Conservation (phyloP, 2,113 vertebrate species). For the Sceloporus undulatus region DNA sequence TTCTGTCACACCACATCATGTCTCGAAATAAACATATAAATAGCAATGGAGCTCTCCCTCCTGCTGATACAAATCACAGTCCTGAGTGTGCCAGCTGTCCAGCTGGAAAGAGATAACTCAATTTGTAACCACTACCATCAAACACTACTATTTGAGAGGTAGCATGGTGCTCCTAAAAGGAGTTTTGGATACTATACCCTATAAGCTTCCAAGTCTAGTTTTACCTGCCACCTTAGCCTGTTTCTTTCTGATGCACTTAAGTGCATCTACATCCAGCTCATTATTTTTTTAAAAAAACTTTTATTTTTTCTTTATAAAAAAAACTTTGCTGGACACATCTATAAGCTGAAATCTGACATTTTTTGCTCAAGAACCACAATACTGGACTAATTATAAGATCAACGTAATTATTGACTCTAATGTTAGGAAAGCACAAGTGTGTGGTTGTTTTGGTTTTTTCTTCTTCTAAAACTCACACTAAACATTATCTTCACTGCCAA, state of each 20-base stretch:
- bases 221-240: background rate
- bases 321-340: background rate
- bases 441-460: background rate
- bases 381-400: constrained; percentile 3
- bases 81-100: constrained; percentile 9
- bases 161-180: constrained; percentile 15
- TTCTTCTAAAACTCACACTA: no score
- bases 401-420: background rate
- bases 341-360: constrained; percentile 32
- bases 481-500: constrained; percentile 36
- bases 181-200: background rate
- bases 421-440: constrained; percentile 20
- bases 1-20: constrained; percentile 5
- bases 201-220: background rate
- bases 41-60: constrained; percentile 7
- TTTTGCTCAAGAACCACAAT: constrained; percentile 27
- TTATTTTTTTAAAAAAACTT: constrained; percentile 46
- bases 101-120: background rate
- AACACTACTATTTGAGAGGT: background rate
- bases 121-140: constrained; percentile 36
- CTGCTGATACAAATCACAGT: constrained; percentile 4
- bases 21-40: constrained; percentile 42
- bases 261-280: constrained; percentile 39
- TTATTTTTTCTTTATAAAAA: constrained; percentile 9
- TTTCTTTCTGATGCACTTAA: background rate